These are phyloP conservation scores for Danionella dracula DNA, from an alignment of 2,797 vertebrate genomes.

Conservation along the genomic window DNA sequence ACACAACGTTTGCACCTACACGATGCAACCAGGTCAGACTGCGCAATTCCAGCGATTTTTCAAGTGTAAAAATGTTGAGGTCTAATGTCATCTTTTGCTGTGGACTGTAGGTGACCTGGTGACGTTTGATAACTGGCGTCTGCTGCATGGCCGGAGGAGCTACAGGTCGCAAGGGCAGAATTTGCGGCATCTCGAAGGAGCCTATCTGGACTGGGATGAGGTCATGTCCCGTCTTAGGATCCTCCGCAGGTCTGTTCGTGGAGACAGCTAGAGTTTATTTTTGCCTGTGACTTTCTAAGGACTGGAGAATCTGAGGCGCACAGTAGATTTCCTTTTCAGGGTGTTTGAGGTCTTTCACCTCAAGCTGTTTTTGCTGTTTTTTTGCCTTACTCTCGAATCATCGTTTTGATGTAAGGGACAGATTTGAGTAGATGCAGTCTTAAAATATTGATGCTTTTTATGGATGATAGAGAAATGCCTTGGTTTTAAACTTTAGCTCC, in stretches of 20 bases:
- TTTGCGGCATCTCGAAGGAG: constrained; percentile 82
- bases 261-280: constrained; percentile 38
- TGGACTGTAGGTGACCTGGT: constrained; percentile 82
- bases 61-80: too few relatives aligned
- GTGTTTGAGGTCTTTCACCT: not conserved
- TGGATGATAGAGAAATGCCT: too few relatives aligned
- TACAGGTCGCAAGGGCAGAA: constrained; percentile 56
- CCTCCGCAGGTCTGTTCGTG: constrained; percentile 62
- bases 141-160: constrained; percentile 80
- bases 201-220: constrained; percentile 92
- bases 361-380: too few relatives aligned
- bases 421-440: not conserved
- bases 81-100: too few relatives aligned
- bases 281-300: not conserved
- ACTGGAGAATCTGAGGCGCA: too few relatives aligned
- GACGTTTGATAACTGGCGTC: constrained; percentile 91
- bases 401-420: not conserved
- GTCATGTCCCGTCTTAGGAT: constrained; percentile 86
- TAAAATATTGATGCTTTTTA: not conserved
- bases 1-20: constrained; percentile 78
- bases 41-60: not conserved
- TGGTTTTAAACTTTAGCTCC: too few relatives aligned
- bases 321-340: not conserved
- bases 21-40: constrained; percentile 81
- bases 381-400: not conserved